Percentiles rank a stretch among this genome's conserved stretches.
Conservation (phyloP, 2,888 invertebrate species). For the Drosophila antonietae region DNA sequence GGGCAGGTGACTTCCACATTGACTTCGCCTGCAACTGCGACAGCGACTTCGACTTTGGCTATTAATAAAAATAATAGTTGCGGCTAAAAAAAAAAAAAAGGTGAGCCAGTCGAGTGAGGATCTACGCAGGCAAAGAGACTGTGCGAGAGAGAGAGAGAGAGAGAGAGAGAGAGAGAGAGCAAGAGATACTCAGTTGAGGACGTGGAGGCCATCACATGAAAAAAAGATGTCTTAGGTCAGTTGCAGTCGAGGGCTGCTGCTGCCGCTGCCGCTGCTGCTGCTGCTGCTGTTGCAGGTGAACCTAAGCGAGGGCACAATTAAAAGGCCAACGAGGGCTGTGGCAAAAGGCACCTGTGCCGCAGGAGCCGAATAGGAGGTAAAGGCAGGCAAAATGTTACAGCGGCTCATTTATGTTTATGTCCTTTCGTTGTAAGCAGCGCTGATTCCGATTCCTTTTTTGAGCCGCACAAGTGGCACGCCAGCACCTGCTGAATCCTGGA, state of each 20-base stretch:
- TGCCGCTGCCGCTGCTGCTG: constrained; percentile 32
- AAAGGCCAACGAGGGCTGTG: constrained; percentile 58
- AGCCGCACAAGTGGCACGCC: constrained; percentile 61
- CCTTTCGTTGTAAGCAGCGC: constrained; percentile 77
- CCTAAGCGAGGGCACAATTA: constrained; percentile 69
- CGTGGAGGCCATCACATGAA: constrained; percentile 74
- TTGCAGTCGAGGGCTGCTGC: constrained; percentile 44
- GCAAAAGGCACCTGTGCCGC: constrained; percentile 73
- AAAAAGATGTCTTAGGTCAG: constrained; percentile 83
- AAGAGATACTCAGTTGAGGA: constrained; percentile 22
- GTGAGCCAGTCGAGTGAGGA: constrained; percentile 53
- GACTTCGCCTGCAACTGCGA: constrained; percentile 55
- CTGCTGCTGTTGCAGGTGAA: constrained; percentile 68
- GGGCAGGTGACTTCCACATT: constrained; percentile 76
- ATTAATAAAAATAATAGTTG: constrained; percentile 83
- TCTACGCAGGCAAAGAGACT: constrained; percentile 3
- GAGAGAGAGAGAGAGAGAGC: constrained; percentile 1
- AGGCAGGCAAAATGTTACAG: constrained; percentile 68
- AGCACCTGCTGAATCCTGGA: constrained; percentile 79
- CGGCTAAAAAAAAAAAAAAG: constrained; percentile 59
- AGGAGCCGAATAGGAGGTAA: constrained; percentile 32
- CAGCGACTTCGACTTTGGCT: constrained; percentile 70
- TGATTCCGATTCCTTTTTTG: constrained; percentile 73
- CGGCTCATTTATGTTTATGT: constrained; percentile 81
- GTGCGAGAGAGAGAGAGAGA: background rate